Conservation (phyloP, 2,888 invertebrate species). For the Candidula unifasciata region DNA sequence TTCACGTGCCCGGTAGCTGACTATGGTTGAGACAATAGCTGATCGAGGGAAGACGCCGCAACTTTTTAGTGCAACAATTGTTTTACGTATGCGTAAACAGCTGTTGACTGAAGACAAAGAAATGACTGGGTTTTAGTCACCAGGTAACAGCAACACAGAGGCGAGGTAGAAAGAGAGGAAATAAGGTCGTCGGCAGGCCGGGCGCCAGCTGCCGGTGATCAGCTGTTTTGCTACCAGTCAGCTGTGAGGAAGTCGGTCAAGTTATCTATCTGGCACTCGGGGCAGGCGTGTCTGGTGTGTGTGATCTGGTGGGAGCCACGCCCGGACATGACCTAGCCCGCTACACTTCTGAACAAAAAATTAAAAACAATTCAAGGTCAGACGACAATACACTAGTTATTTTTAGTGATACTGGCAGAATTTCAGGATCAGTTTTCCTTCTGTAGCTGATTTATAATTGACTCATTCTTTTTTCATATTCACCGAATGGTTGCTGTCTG, state of each 20-base stretch:
- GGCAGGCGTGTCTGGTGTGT: not conserved
- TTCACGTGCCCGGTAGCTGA: not conserved
- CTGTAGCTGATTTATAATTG: no score
- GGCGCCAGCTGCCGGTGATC: not conserved
- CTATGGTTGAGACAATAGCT: not conserved
- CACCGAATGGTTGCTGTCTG: no score
- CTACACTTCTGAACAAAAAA: not conserved
- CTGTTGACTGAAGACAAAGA: not conserved
- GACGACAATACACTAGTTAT: not conserved
- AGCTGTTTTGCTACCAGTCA: not conserved
- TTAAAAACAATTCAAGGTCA: no score
- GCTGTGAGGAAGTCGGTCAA: not conserved
- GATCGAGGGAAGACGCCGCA: not conserved
- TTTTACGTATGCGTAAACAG: not conserved
- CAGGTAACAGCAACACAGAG: no score
- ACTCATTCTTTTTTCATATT: no score
- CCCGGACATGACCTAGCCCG: not conserved
- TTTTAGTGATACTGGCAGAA: not conserved
- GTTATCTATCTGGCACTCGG: not conserved
- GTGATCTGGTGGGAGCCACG: not conserved
- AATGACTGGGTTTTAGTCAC: no score
- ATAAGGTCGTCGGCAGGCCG: no score
- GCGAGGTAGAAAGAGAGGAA: no score
- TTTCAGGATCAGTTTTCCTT: no score
- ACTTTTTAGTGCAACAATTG: not conserved